These are phyloP conservation scores for Vanacampus margaritifer DNA, from an alignment of 2,113 vertebrate genomes.

Conservation along the genomic window DNA sequence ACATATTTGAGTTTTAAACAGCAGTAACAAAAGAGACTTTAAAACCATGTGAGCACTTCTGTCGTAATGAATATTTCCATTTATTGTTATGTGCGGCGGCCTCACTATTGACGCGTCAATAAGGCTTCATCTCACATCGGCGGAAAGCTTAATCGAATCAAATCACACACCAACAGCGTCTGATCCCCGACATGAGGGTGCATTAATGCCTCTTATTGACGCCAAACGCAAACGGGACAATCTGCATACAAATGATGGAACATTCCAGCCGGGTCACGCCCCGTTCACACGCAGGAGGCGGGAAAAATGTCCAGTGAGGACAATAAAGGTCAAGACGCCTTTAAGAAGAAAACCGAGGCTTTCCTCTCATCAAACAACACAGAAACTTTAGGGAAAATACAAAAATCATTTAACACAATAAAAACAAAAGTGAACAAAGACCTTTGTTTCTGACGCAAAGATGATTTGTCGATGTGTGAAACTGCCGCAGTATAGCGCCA, in stretches of 20 bases:
- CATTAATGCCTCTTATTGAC: slow-evolving; percentile 7
- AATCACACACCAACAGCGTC: neutral
- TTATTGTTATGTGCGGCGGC: neutral
- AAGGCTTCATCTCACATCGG: slow-evolving; percentile 1
- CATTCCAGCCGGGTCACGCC: neutral
- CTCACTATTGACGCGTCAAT: neutral
- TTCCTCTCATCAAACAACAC: too few relatives aligned
- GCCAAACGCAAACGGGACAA: neutral
- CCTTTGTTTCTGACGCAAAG: too few relatives aligned
- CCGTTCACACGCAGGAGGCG: neutral
- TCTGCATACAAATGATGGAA: neutral
- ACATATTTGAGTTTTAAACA: too few relatives aligned
- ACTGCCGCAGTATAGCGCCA: too few relatives aligned
- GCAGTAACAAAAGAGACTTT: neutral
- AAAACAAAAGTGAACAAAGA: too few relatives aligned
- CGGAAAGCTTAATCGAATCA: slow-evolving; percentile 4
- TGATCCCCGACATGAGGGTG: slow-evolving; percentile 5
- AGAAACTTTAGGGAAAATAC: too few relatives aligned
- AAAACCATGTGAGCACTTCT: neutral
- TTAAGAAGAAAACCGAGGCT: neutral
- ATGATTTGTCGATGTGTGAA: too few relatives aligned
- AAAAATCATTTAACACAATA: too few relatives aligned
- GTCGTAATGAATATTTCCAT: neutral
- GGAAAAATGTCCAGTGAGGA: neutral
- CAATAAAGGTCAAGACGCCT: neutral